Percentiles rank a stretch among this genome's conserved stretches.
Evolutionary conservation across 2,113 vertebrate species (phyloP).

Genomic region (Plestiodon gilberti): DNA sequence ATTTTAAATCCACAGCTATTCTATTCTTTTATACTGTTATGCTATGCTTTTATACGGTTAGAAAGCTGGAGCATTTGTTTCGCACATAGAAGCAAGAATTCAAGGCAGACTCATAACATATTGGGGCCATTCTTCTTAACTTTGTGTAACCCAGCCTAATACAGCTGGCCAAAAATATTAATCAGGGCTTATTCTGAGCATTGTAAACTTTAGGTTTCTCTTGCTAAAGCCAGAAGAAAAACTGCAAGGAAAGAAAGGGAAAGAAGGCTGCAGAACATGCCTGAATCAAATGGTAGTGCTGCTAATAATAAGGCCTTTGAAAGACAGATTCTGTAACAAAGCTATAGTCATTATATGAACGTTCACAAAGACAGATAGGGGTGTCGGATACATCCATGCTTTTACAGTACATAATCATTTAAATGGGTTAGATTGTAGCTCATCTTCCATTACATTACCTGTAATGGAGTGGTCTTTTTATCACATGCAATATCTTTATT

Average conservation of each 20-base stretch:
- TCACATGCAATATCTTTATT: background rate
- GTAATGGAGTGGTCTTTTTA: background rate
- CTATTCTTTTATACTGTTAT: background rate
- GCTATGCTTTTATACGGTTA: background rate
- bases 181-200: background rate
- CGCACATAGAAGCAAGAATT: background rate
- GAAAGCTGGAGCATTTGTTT: background rate
- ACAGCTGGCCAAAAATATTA: background rate
- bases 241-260: constrained; percentile 22
- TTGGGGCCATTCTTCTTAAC: constrained; percentile 15
- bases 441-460: background rate
- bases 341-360: constrained; percentile 3
- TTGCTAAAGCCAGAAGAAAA: constrained; percentile 10
- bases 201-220: background rate
- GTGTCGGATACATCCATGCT: background rate
- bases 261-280: constrained; percentile 31
- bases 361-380: constrained; percentile 21
- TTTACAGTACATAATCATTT: background rate
- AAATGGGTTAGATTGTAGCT: background rate
- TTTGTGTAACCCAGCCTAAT: background rate
- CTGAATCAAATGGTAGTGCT: background rate
- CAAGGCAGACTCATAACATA: accelerated
- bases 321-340: constrained; percentile 30
- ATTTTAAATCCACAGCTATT: constrained; percentile 8
- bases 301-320: background rate